Evolutionary conservation across 2,888 invertebrate genomes (phyloP), one percentile per base, ranked within the genome.

Genomic region (Meghimatium bilineatum): DNA sequence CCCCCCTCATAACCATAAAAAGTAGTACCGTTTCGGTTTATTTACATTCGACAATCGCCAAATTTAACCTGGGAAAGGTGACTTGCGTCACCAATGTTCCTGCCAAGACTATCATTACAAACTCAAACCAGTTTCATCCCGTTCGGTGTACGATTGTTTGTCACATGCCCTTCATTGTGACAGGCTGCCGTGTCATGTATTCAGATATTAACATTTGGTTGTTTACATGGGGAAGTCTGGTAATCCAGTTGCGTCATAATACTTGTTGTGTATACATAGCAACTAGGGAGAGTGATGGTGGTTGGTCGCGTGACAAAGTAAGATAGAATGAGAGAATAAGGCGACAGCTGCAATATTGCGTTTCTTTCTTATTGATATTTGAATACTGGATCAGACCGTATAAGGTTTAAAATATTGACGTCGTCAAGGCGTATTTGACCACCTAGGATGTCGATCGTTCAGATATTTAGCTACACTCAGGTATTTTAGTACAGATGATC

Each of bases 111-210:
- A n/a, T 12, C n/a, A 26, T 20, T 23, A 56, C 56, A 56, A 56
- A 23, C n/a, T 63, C n/a, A 63, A 63, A 63, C 63, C 63, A 63
- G 63, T 63, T 63, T 63, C 10, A 63, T 63, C 63, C 63, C n/a
- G n/a, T n/a, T n/a, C n/a, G n/a, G n/a, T n/a, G n/a, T n/a, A n/a
- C n/a, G n/a, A n/a, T n/a, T 63, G 63, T 29, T 63, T 29, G n/a
- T 29, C 5, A 5, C 23, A n/a, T 29, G n/a, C n/a, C n/a, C 8
- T 29, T 5, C 29, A 8, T 23, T 63, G 63, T 63, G 23, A 63
- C 63, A 23, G 17, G 56, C 17, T 12, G 3, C 29, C 44, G 10
- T 56, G 56, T 17, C 56, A 20, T 6, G 56, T 5, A 56, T 20
- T 12, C 8, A 23, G 23, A 56, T 56, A 56, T 56, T 44, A 44